Evolutionary conservation across 2,888 invertebrate species (phyloP).

Genomic region (Aphrophora alni): DNA sequence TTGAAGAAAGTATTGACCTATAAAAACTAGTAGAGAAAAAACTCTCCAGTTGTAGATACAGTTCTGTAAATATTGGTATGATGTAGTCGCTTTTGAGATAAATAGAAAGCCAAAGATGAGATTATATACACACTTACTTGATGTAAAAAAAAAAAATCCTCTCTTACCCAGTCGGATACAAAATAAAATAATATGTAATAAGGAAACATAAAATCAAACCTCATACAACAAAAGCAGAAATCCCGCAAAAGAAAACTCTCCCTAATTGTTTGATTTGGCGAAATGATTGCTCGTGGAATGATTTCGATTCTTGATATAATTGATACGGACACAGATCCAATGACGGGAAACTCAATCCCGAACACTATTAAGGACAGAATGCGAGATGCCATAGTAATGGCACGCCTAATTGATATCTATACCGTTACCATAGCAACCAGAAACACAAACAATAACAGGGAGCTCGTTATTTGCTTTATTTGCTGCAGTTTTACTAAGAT

Average conservation of each 20-base stretch:
- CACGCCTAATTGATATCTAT: not conserved
- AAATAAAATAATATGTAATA: too few relatives aligned
- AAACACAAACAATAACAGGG: not conserved
- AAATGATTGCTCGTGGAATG: not conserved
- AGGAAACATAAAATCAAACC: not conserved
- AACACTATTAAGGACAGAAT: constrained; percentile 2
- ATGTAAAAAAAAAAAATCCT: too few relatives aligned
- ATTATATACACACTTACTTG: too few relatives aligned
- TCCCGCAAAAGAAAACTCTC: not conserved
- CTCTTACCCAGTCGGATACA: too few relatives aligned
- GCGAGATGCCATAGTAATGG: not conserved
- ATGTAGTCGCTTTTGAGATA: too few relatives aligned
- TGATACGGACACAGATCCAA: constrained; percentile 1
- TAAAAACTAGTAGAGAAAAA: too few relatives aligned
- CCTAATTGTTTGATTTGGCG: not conserved
- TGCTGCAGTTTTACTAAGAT: not conserved
- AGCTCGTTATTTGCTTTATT: constrained; percentile 5
- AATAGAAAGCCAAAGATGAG: too few relatives aligned
- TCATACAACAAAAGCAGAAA: not conserved
- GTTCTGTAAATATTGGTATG: too few relatives aligned
- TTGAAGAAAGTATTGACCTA: too few relatives aligned
- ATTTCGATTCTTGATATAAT: not conserved
- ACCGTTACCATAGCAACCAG: not conserved
- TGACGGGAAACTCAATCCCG: not conserved
- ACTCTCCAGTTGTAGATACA: too few relatives aligned